Evolutionary conservation across 2,888 invertebrate species (phyloP), one percentile per base, ranked within the genome.

Genomic region (Lomographa bimaculata): DNA sequence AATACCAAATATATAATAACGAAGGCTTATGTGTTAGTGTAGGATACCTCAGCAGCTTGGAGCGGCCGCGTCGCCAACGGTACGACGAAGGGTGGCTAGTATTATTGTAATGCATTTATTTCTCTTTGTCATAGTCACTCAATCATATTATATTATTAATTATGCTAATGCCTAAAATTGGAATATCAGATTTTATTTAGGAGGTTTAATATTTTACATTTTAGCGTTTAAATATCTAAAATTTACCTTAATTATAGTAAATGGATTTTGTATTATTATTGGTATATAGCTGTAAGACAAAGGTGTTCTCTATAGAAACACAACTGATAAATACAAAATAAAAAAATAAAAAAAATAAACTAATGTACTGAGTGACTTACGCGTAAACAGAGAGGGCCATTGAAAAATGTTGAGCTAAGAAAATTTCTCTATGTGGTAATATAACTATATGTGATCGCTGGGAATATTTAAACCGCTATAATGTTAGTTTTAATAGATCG

Each of bases 181-280:
- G 86, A 84, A 87, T 89, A 87, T 89, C 89, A 89, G 89, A 89
- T 86, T 89, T 89, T 89, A 89, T 89, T 89, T 87, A 89, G 86
- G 86, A 89, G 79, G 86, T 86, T 81, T 87, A 82, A 86, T 87
- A 87, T 86, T 87, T 86, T 89, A 89, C 87, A 87, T 89, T 86
- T 85, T 87, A 87, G 87, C 82, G 80, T 82, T 86, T 86, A 87
- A 87, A 85, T 86, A 86, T 85, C 86, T 86, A 87, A 89, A 87
- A 87, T 87, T 87, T 87, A 89, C 86, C 87, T 85, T 89, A 86
- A 87, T 85, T 87, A 85, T 87, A 87, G 85, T 83, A 67, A 84
- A 87, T 80, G 85, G 84, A 89, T 89, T 87, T 87, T 87, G 54
- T 54, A 87, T 87, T 89, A 87, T 87, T 89, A 86, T 86, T 77